Evolutionary conservation across 2,797 vertebrate genomes (phyloP), one percentile per base, ranked within the genome.

Genomic region (Lacerta agilis): DNA sequence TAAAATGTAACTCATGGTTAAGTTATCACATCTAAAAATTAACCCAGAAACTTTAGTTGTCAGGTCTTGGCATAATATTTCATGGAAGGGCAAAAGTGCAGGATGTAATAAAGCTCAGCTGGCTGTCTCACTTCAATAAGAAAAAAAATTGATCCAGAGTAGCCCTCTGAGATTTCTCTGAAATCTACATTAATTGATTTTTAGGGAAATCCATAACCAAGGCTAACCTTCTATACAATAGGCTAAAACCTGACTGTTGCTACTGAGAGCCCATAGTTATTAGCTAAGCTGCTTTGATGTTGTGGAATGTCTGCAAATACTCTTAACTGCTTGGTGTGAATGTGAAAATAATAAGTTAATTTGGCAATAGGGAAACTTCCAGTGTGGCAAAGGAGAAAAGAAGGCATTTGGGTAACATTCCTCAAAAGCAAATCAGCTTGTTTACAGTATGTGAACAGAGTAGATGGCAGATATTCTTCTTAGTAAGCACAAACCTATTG

Each of bases 161-260:
- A 80, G 9, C 0, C n/a, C 29, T 83, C 88, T 86, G 76, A 83
- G 79, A 8, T 20, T 85, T 67, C 45, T 91, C 45, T 90, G 18
- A 67, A 25, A 23, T 72, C 58, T 82, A 25, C 78, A n/a, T 29
- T 83, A 18, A 43, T 67, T 83, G n/a, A 49, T 8, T 89, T 94
- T 80, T 61, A 75, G 27, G 64, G n/a, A 73, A 89, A 76, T 83
- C 82, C 90, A 2, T 79, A 78, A 41, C 88, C 69, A 85, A 87
- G 79, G 5, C 83, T 87, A 90, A 71, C 90, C 90, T 92, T 82
- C 9, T 86, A 33, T 79, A 90, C 75, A 58, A 67, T 77, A 83
- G 38, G 64, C 45, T 82, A 90, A 66, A 88, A 61, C 6, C 0
- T 69, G 61, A 10, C 25, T 25, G 29, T 82, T 85, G 0, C 27